A percentile compares a stretch with the other conserved stretches of the same genome.
Conservation (phyloP, 2,113 vertebrate genomes). For the Penelope pileata region DNA sequence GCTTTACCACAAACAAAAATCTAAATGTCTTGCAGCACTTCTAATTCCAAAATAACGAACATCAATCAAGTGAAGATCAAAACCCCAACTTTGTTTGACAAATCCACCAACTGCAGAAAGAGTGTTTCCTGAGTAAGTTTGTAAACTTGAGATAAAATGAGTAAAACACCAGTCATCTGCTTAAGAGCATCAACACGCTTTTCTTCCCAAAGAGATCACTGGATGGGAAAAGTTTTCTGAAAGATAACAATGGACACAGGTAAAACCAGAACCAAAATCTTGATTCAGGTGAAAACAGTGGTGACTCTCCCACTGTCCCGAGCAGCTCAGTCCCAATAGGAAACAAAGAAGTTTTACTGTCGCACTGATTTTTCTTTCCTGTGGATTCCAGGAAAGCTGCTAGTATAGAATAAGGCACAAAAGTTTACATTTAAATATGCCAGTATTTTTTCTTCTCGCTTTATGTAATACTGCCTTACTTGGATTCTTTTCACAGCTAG, state of each 20-base stretch:
- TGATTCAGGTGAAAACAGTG: background rate
- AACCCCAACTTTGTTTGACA: background rate
- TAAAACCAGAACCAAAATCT: background rate
- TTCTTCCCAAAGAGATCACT: background rate
- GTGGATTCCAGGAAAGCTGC: background rate
- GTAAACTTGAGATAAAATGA: background rate
- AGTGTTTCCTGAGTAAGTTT: background rate
- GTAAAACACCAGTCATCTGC: background rate
- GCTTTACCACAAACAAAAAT: background rate
- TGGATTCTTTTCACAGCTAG: background rate
- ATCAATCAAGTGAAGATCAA: background rate
- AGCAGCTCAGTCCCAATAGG: background rate
- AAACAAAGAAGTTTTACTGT: background rate
- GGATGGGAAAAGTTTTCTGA: background rate
- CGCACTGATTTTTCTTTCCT: background rate
- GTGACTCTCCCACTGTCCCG: accelerated
- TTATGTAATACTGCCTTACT: background rate
- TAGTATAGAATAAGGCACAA: background rate
- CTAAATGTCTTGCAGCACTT: background rate
- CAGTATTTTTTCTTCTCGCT: background rate
- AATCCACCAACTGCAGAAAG: background rate
- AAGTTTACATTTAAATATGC: background rate
- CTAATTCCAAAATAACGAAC: background rate
- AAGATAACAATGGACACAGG: accelerated
- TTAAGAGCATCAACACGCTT: background rate